Evolutionary conservation across 2,113 vertebrate species (phyloP), one percentile per base, ranked within the genome.

Genomic region (Heloderma charlesbogerti): DNA sequence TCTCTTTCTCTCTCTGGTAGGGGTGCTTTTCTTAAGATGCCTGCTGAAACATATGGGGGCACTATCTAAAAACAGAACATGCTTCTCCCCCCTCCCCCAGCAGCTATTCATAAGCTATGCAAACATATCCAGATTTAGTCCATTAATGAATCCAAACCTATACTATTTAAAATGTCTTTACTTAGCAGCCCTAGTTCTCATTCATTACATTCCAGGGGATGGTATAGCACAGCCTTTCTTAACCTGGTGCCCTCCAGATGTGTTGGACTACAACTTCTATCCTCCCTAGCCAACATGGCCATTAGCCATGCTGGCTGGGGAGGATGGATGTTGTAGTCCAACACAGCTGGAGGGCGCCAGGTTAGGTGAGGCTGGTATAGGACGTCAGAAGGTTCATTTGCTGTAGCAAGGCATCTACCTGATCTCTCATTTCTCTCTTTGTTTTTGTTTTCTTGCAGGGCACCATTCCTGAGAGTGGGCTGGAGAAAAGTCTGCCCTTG

Each of bases 401-500:
- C n/a, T 66, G 29, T 27, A 43, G 27, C 9, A 13, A 34, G 48
- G 22, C 7, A 40, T 57, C 45, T 63, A 1, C 10, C 34, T 51
- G 10, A 90, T 45, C 63, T 80, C 31, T 15, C 20, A 9, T 5
- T 20, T 48, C 25, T 79, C 40, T 22, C 51, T 22, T 10, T 10
- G 3, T 7, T 22, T 45, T 10, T 29, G 12, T 13, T 54, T 37
- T 20, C 66, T 31, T 80, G 45, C 77, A 90, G 89, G 89, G 74
- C 2, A 43, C 84, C 18, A 15, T 90, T 60, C 3, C 89, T 25
- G 89, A 90, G n/a, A 40, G 63, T 43, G 84, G 84, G n/a, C 13
- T 90, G 75, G 89, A 90, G 27, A 90, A 90, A 90, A 71, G 37
- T 75, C 48, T 86, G 27, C 45, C 74, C 3, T 54, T 57, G 9